Evolutionary conservation across 2,797 vertebrate species (phyloP), one percentile per base, ranked within the genome.

Genomic region (Myotis findleyi): DNA sequence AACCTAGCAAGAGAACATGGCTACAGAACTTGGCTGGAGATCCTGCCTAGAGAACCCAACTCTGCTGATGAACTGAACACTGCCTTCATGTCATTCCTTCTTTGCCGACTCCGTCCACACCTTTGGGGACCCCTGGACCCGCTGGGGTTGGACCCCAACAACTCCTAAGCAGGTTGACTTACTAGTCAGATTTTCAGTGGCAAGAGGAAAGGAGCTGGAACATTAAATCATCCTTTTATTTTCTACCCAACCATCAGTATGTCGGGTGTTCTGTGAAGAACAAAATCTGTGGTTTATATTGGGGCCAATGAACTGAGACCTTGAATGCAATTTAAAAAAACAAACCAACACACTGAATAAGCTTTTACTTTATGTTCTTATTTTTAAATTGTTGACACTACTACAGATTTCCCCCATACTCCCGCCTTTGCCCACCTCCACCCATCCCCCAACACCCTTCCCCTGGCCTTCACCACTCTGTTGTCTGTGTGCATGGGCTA

Each of bases 171-270:
- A 90, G 27, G 23, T 86, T 81, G 76, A 76, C 6, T 87, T 36
- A 3, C 83, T 84, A 17, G 21, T 80, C 33, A 79, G 49, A 73
- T 51, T 51, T 75, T 75, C 84, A 66, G 47, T 68, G 38, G 57
- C 2, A 7, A 51, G 21, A 36, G 66, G 21, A 25, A 86, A 51
- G 71, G 44, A 55, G 10, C n/a, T 87, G 53, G 62, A 89, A 81
- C 20, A 75, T 85, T 94, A 38, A 64, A 59, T 62, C 66, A 62
- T 72, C 12, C 12, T 73, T 94, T 80, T 53, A 80, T 75, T 88
- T 9, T 25, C 47, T 92, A 84, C 73, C 66, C 51, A 73, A 75
- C 6, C 6, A 25, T 17, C 23, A 84, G 44, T 66, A 33, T 66
- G 27, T 84, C 27, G n/a, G n/a, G n/a, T 49, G 6, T n/a, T 91